These are phyloP conservation scores for Cossypha heuglini DNA, from an alignment of 2,797 vertebrate genomes.

Conservation along the genomic window DNA sequence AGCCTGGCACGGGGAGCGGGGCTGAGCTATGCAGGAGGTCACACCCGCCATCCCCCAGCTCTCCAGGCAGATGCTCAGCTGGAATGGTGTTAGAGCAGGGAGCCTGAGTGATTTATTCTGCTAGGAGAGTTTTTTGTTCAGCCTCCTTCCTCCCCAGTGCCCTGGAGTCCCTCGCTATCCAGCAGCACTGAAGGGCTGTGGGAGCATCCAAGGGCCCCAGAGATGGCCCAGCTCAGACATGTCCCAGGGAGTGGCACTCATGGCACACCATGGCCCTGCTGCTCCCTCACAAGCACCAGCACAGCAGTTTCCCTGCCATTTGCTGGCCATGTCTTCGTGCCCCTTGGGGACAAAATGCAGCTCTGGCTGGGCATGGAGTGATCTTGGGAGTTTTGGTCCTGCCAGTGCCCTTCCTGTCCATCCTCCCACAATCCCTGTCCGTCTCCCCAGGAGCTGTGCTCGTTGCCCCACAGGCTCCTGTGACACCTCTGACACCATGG, in stretches of 20 bases:
- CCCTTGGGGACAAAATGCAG: neutral
- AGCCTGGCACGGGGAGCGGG: neutral
- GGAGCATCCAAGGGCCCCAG: neutral
- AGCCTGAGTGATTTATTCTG: neutral
- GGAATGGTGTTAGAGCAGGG: neutral
- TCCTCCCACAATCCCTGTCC: neutral
- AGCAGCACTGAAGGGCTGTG: fast-evolving
- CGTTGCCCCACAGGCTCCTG: neutral
- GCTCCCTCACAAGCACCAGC: fast-evolving
- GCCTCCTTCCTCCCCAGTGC: fast-evolving
- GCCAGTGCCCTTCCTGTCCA: neutral
- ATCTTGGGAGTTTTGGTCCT: neutral
- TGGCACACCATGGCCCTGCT: neutral
- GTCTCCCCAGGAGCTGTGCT: neutral
- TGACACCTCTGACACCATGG: fast-evolving
- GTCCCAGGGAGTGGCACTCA: neutral
- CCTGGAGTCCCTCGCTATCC: neutral
- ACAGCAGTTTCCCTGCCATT: neutral
- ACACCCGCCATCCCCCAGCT: neutral
- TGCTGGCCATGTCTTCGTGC: neutral
- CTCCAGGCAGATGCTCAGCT: constrained; percentile 18
- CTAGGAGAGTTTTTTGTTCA: neutral
- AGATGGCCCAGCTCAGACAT: fast-evolving
- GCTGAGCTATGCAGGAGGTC: neutral
- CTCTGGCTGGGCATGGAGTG: fast-evolving